Percentiles rank a stretch among this genome's conserved stretches.
These are phyloP conservation scores for Taeniopygia guttata DNA, from an alignment of 2,797 vertebrate species.

Conservation along the genomic window DNA sequence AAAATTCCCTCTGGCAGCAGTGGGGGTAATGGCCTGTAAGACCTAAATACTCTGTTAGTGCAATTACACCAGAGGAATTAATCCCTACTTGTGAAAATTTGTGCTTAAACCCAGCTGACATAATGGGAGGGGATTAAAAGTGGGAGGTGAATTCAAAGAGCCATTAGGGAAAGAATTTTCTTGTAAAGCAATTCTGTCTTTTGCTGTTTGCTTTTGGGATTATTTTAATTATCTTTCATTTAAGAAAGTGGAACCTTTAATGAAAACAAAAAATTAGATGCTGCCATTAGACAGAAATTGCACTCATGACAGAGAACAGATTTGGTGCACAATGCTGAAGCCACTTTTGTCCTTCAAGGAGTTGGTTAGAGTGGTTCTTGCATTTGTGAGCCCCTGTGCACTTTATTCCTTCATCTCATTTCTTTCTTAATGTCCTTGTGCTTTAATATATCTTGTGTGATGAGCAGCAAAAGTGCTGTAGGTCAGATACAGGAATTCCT, in stretches of 20 bases:
- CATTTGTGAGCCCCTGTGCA: not conserved
- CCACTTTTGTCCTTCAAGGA: not conserved
- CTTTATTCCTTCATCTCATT: not conserved
- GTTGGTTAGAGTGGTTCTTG: not conserved
- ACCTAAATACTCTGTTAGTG: not conserved
- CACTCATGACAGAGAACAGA: not conserved
- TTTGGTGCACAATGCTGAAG: not conserved
- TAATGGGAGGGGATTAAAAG: not conserved
- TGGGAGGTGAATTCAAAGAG: not conserved
- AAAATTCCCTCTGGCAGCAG: not conserved
- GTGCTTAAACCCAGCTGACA: not conserved
- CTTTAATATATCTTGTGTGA: not conserved
- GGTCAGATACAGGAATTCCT: not conserved
- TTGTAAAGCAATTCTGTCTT: not conserved
- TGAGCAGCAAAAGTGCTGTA: not conserved
- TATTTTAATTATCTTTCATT: conserved; percentile 26
- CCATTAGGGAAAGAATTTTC: not conserved
- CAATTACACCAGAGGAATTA: not conserved
- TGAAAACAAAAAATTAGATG: not conserved
- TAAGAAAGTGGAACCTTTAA: not conserved
- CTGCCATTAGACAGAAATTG: not conserved
- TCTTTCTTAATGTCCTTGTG: not conserved
- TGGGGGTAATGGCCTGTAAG: not conserved
- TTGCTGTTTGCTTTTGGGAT: not conserved
- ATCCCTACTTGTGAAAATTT: not conserved